These are phyloP conservation scores for Chymomyza caudatula DNA, from an alignment of 2,888 invertebrate species.

Conservation along the genomic window DNA sequence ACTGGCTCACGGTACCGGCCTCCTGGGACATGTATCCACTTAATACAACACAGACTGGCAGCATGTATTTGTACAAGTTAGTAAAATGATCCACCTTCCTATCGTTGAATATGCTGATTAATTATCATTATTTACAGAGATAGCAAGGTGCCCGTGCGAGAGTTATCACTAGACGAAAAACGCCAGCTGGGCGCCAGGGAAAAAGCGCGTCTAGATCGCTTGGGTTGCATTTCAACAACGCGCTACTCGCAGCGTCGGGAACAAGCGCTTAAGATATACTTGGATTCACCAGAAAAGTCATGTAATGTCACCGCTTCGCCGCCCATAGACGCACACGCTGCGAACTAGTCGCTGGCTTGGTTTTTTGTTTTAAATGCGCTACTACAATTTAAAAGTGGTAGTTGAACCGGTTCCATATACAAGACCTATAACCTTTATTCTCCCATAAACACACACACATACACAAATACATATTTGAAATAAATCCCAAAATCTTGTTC, in stretches of 20 bases:
- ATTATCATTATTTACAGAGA: conserved; percentile 79
- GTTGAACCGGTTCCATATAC: not conserved
- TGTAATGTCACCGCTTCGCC: conserved; percentile 57
- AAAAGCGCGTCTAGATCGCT: conserved; percentile 79
- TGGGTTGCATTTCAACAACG: conserved; percentile 75
- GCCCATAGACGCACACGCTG: conserved; percentile 55
- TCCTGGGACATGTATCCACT: conserved; percentile 81
- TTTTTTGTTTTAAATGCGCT: not conserved
- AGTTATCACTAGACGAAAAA: conserved; percentile 81
- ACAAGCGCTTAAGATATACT: conserved; percentile 85
- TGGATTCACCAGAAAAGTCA: conserved; percentile 79
- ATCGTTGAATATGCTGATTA: not conserved
- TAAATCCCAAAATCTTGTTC: not conserved
- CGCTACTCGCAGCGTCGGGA: conserved; percentile 83
- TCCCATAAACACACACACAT: not conserved
- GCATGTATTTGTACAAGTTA: conserved; percentile 84
- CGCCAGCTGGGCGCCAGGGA: conserved; percentile 82
- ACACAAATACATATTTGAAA: not conserved
- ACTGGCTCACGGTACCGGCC: conserved; percentile 81
- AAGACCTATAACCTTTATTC: not conserved
- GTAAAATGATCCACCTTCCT: conserved; percentile 3
- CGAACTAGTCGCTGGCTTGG: conserved; percentile 39
- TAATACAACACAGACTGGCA: conserved; percentile 81
- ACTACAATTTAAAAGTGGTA: not conserved
- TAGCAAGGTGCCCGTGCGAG: conserved; percentile 80